These are phyloP conservation scores for Drosophila emarginata DNA, from an alignment of 2,888 invertebrate species.

Conservation along the genomic window DNA sequence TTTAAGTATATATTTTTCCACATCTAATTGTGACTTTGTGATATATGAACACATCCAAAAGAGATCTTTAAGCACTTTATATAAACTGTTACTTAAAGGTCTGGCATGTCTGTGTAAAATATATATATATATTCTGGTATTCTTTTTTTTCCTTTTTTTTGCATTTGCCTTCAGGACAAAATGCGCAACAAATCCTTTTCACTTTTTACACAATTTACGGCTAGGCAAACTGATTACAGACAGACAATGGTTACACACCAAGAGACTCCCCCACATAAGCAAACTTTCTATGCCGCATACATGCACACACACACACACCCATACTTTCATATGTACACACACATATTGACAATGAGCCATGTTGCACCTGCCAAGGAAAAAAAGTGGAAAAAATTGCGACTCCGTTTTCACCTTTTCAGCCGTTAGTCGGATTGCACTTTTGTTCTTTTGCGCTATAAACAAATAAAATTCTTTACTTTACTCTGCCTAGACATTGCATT, in stretches of 20 bases:
- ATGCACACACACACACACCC: slow-evolving; percentile 1
- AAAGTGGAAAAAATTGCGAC: slow-evolving; percentile 1
- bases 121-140: background rate
- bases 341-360: slow-evolving; percentile 61
- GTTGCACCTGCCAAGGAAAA: slow-evolving; percentile 32
- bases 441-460: slow-evolving; percentile 60
- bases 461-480: slow-evolving; percentile 61
- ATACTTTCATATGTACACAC: slow-evolving; percentile 4
- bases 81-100: background rate
- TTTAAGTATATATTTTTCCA: background rate
- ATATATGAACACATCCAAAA: background rate
- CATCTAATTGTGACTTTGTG: background rate
- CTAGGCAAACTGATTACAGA: slow-evolving; percentile 47
- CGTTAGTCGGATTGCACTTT: slow-evolving; percentile 64
- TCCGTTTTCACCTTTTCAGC: slow-evolving; percentile 38
- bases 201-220: slow-evolving; percentile 59
- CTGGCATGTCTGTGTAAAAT: background rate
- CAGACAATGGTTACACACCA: slow-evolving; percentile 27
- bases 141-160: background rate
- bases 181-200: slow-evolving; percentile 56
- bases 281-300: slow-evolving; percentile 2
- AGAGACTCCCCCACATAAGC: slow-evolving; percentile 40
- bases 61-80: background rate
- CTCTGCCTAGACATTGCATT: slow-evolving; percentile 63
- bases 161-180: background rate